Evolutionary conservation across 2,113 vertebrate genomes (phyloP), one percentile per base, ranked within the genome.

Genomic region (Pachypanchax playfairii): DNA sequence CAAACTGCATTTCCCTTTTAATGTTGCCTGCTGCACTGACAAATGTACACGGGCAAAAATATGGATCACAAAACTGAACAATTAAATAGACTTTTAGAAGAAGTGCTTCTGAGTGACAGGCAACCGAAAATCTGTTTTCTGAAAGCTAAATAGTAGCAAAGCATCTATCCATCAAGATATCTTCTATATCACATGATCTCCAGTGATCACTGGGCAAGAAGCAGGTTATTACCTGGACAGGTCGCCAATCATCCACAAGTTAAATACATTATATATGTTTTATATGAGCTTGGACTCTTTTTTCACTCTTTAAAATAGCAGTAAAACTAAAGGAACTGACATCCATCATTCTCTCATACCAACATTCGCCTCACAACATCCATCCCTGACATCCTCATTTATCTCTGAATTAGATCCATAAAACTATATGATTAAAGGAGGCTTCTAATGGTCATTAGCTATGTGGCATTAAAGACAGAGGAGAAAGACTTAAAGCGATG

Each of bases 1-100:
- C 83, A 86, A 84, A 80, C 75, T 86, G 79, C 75, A 77, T 82
- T 82, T 88, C 77, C 77, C 41, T 77, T 79, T 72, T 89, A 84
- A 84, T 69, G 67, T 75, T 4, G 58, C 81, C 84, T 83, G 75
- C 68, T 73, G 57, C 26, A 17, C 75, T 83, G 84, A 80, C 82
- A 87, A 80, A 85, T 89, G 63, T 59, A 77, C 50, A 6, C 49
- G 42, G 72, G 46, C 65, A 11, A 77, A 53, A 76, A 86, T 11
- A 82, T 56, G 64, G 81, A 67, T 69, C 75, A 26, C 55, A 72
- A 29, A 33, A 63, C n/a, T n/a, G n/a, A n/a, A n/a, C n/a, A n/a
- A n/a, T n/a, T n/a, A n/a, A n/a, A n/a, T n/a, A n/a, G n/a, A n/a
- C n/a, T n/a, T n/a, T n/a, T n/a, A n/a, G n/a, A n/a, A n/a, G n/a